Percentiles rank a stretch among this genome's conserved stretches.
Evolutionary conservation across 2,888 invertebrate genomes (phyloP).

Genomic region (Luperina nickerlii): DNA sequence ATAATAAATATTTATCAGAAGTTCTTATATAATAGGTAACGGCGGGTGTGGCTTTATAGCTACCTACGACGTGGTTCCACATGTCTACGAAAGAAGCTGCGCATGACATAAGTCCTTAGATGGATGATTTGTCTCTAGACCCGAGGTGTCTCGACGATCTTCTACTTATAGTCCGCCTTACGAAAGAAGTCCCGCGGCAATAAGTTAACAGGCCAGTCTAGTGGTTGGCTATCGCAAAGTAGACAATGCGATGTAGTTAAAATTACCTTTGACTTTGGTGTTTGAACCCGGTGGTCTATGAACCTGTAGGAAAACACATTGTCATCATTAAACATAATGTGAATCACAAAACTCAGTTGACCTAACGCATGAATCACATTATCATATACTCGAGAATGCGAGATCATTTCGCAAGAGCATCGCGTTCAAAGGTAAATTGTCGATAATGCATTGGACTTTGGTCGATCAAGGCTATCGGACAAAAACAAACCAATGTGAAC

Average conservation of each 20-base stretch:
- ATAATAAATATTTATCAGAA: conserved; percentile 21
- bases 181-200: too few relatives aligned
- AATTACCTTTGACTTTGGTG: not conserved
- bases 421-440: conserved; percentile 27
- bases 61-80: not conserved
- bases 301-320: conserved; percentile 2
- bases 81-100: not conserved
- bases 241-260: not conserved
- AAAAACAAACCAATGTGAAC: conserved; percentile 6
- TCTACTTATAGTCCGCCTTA: not conserved
- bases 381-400: conserved; percentile 13
- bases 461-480: conserved; percentile 28
- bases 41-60: conserved; percentile 23
- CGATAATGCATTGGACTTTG: conserved; percentile 57
- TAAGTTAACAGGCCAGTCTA: too few relatives aligned
- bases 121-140: not conserved
- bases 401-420: conserved; percentile 32
- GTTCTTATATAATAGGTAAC: conserved; percentile 24
- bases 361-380: conserved; percentile 28
- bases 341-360: conserved; percentile 17
- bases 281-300: conserved; percentile 6
- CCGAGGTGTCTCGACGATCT: not conserved
- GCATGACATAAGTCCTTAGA: not conserved
- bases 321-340: conserved; percentile 3
- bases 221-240: not conserved